Conservation (phyloP, 2,888 invertebrate species). For the Idaea biselata region DNA sequence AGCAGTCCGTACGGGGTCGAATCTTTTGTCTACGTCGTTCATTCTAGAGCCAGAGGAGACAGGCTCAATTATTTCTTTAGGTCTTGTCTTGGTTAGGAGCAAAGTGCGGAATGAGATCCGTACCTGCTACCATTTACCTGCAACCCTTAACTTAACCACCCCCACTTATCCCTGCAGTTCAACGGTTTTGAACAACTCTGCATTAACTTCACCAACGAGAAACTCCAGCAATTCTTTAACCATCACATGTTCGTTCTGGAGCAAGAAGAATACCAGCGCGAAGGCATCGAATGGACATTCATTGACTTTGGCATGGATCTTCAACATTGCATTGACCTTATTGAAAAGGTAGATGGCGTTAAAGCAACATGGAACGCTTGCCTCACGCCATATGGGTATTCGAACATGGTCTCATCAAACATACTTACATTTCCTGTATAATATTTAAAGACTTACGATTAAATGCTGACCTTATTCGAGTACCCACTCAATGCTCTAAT, state of each 20-base stretch:
- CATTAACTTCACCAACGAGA: constrained; percentile 99
- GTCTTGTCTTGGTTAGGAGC: constrained; percentile 39
- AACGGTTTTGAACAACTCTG: constrained; percentile 99
- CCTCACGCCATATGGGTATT: constrained; percentile 66
- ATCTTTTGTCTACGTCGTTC: constrained; percentile 24
- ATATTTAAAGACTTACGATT: constrained; percentile 15
- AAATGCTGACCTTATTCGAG: constrained; percentile 49
- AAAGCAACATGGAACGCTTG: constrained; percentile 76
- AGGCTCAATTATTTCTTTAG: constrained; percentile 25
- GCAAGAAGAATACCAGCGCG: constrained; percentile 97
- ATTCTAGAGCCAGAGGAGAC: constrained; percentile 35
- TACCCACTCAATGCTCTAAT: constrained; percentile 61
- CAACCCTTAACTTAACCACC: constrained; percentile 58
- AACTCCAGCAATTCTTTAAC: constrained; percentile 99
- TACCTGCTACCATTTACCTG: constrained; percentile 44
- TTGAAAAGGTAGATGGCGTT: constrained; percentile 91
- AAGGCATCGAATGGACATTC: constrained; percentile 97
- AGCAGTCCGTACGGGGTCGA: constrained; percentile 40
- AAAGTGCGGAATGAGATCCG: constrained; percentile 72
- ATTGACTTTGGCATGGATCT: constrained; percentile 99
- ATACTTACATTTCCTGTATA: constrained; percentile 6
- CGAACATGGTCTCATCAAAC: constrained; percentile 46
- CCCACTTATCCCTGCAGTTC: constrained; percentile 83
- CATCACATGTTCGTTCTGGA: constrained; percentile 99
- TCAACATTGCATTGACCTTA: constrained; percentile 96